Base-by-base conservation (phyloP, 2,113 vertebrate genomes). In the Bos indicus region DNA sequence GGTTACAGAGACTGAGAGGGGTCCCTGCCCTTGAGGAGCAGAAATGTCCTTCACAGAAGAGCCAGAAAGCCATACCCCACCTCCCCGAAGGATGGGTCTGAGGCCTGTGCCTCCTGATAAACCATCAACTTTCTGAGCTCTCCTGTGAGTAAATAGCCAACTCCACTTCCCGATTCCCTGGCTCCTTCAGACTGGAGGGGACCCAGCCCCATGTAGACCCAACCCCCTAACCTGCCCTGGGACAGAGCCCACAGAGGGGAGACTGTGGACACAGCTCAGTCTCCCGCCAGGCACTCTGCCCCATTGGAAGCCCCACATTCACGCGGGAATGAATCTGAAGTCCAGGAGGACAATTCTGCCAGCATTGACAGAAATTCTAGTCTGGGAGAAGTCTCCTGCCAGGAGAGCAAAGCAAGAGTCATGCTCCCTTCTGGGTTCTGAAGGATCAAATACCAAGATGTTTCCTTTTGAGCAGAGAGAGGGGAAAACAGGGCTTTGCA, bases 131-230 rank as follows among this genome's bases (percentile, higher is more conserved):
- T 74, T 43, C 51, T 57, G 19, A 78, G 57, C 43, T n/a, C 17
- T 54, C 52, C 16, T 17, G 2, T 13, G 40, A 82, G 25, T 64
- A 30, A 21, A n/a, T 12, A 54, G 52, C 33, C 56, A 90, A 57
- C 19, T 43, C 8, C 9, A 25, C 2, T 46, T 13, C 25, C 9
- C 1, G 1, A 4, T 17, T 67, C 40, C 48, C 9, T 3, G 15
- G 15, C 74, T 81, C 54, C 15, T 25, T 52, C 85, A 88, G 60
- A 25, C 43, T 26, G 5, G 43, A 82, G 23, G n/a, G 33, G 28
- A 28, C 8, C 46, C 11, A 40, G 25, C 4, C 71, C 60, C 12
- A 0, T 11, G 6, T 26, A 51, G 23, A 25, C 64, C 48, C 43
- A 16, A 71, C 6, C 13, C 59, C 13, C 90, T 57, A 36, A 15